Percentiles rank a stretch among this genome's conserved stretches.
These are phyloP conservation scores for Sebastes nivosus DNA, from an alignment of 2,797 vertebrate genomes.

Conservation along the genomic window DNA sequence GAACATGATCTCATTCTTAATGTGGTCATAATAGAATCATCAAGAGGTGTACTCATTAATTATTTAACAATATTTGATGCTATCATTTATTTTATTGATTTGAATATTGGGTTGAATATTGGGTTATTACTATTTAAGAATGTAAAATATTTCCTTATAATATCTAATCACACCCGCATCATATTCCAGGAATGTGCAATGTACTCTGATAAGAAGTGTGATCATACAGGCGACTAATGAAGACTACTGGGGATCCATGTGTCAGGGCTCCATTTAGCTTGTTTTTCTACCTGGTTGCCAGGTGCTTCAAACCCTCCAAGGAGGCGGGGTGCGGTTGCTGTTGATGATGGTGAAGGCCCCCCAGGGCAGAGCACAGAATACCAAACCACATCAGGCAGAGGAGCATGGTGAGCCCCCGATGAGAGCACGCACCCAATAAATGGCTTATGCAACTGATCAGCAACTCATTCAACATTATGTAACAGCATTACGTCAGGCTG, in stretches of 20 bases:
- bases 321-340: not conserved
- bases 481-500: conserved; percentile 63
- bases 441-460: conserved; percentile 66
- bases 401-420: conserved; percentile 15
- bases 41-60: not conserved
- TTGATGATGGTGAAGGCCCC: conserved; percentile 11
- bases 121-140: not conserved
- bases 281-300: conserved; percentile 68
- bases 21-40: not conserved
- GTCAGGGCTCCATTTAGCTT: conserved; percentile 18
- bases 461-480: conserved; percentile 60
- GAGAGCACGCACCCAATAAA: conserved; percentile 50
- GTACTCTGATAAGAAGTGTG: not conserved
- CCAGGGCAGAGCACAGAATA: conserved; percentile 11
- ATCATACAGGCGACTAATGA: conserved; percentile 48
- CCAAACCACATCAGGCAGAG: conserved; percentile 9
- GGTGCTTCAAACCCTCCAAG: conserved; percentile 25
- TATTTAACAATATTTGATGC: conserved; percentile 3
- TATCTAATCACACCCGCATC: not conserved
- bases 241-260: conserved; percentile 45
- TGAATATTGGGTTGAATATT: not conserved
- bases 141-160: not conserved
- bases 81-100: not conserved
- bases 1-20: not conserved
- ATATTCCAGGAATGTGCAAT: not conserved